phyloP scores from a whole-genome alignment of 2,113 vertebrate genomes.

The Strix aluco region DNA sequence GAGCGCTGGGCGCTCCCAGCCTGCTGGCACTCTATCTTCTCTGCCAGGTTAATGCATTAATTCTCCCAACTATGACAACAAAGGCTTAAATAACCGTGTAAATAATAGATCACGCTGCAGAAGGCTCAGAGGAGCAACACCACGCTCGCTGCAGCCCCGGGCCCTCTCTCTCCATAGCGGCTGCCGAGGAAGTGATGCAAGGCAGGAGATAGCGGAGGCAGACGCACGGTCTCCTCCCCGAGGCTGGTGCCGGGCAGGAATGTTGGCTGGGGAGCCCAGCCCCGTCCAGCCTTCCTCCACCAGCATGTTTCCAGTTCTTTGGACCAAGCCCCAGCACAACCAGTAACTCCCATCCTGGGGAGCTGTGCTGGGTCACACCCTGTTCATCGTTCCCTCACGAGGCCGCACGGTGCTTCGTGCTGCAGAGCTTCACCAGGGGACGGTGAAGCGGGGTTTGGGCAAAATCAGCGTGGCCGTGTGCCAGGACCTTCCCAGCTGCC shows the following conservation, averaged over 20 bases:
- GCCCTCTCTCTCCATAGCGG: fast-evolving
- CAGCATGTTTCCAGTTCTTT: neutral
- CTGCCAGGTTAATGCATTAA: neutral
- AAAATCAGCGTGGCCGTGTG: fast-evolving
- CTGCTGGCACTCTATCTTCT: neutral
- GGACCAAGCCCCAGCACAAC: neutral
- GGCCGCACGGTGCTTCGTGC: fast-evolving
- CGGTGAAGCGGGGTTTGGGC: fast-evolving
- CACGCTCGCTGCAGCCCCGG: fast-evolving
- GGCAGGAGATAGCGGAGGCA: neutral
- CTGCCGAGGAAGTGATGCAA: neutral
- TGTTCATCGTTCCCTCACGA: fast-evolving
- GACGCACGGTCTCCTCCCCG: fast-evolving
- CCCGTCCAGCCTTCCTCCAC: neutral
- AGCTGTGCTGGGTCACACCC: no score
- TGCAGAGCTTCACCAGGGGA: neutral
- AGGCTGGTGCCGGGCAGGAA: neutral
- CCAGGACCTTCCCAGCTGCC: neutral
- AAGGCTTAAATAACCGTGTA: neutral
- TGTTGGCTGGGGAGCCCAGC: neutral
- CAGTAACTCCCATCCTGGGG: neutral
- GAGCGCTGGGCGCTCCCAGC: neutral
- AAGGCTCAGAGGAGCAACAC: neutral
- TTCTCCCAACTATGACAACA: conserved; percentile 3
- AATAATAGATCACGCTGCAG: neutral